phyloP scores from a whole-genome alignment of 2,797 vertebrate genomes.

The Danio aesculapii region DNA sequence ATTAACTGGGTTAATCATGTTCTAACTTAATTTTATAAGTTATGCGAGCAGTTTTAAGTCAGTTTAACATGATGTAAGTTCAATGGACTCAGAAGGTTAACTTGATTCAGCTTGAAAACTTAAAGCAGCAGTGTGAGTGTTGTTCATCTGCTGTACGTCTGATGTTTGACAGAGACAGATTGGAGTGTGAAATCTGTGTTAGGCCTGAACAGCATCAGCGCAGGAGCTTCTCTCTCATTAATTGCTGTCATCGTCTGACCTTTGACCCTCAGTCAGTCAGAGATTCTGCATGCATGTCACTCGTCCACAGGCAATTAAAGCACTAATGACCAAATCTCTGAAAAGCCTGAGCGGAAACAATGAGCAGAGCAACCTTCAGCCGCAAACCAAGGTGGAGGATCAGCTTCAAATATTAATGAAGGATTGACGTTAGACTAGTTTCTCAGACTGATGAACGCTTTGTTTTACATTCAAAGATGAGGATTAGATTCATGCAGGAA shows the following conservation, averaged over 20 bases:
- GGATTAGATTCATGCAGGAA: no score
- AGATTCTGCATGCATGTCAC: slow-evolving; percentile 65
- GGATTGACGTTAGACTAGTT: no score
- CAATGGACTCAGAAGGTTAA: no score
- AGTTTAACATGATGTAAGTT: no score
- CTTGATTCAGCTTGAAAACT: no score
- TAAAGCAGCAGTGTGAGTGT: no score
- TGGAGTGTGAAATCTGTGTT: not conserved
- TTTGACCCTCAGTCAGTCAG: slow-evolving; percentile 60
- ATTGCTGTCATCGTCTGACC: slow-evolving; percentile 55
- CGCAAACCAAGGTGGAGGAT: slow-evolving; percentile 31
- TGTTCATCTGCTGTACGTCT: not conserved
- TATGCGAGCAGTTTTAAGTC: no score
- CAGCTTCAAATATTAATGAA: slow-evolving; percentile 15
- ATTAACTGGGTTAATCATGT: no score
- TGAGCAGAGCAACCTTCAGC: slow-evolving; percentile 42
- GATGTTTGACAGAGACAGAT: not conserved
- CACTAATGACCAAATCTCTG: slow-evolving; percentile 66
- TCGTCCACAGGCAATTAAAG: slow-evolving; percentile 68
- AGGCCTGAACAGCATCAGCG: not conserved
- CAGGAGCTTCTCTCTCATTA: slow-evolving; percentile 7
- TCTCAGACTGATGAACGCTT: no score
- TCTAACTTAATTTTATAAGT: no score
- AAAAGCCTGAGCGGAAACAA: slow-evolving; percentile 59
- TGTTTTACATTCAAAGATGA: no score